These are phyloP conservation scores for Therioaphis trifolii DNA, from an alignment of 2,888 invertebrate species.

Conservation along the genomic window DNA sequence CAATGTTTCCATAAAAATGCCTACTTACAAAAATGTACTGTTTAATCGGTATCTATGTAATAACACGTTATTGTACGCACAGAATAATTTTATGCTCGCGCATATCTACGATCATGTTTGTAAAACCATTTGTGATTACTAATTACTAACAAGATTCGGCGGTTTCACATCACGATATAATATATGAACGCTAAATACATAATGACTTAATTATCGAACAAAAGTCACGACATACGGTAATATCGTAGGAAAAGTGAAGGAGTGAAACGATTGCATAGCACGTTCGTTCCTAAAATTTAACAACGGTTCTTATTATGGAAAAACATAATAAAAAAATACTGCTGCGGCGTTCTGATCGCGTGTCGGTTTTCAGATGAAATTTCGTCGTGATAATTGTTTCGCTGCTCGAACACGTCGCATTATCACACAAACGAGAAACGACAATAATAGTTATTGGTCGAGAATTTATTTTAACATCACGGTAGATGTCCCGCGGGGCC, in stretches of 20 bases:
- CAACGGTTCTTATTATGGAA: not conserved
- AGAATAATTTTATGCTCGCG: not conserved
- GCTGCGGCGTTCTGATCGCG: not conserved
- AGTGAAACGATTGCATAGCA: not conserved
- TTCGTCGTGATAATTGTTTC: conserved; percentile 13
- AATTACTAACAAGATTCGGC: not conserved
- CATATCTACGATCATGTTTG: conserved; percentile 20
- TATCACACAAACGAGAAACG: not conserved
- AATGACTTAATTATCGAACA: conserved; percentile 25
- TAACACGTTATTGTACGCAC: not conserved
- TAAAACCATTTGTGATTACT: conserved; percentile 15
- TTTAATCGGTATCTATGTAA: too few species aligned
- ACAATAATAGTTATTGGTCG: not conserved
- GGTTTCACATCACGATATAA: not conserved
- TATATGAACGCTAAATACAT: not conserved
- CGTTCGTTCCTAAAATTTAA: not conserved
- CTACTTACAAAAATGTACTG: too few species aligned
- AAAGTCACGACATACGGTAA: conserved; percentile 10
- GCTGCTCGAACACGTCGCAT: not conserved
- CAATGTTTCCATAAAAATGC: too few species aligned
- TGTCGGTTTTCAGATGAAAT: not conserved
- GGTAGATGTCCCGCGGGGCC: not conserved
- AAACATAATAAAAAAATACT: not conserved
- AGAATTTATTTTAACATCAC: conserved; percentile 7
- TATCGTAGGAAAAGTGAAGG: not conserved